A percentile compares a stretch with the other conserved stretches of the same genome.
Evolutionary conservation across 2,888 invertebrate species (phyloP).

Genomic region (Ornithoptera priamus): DNA sequence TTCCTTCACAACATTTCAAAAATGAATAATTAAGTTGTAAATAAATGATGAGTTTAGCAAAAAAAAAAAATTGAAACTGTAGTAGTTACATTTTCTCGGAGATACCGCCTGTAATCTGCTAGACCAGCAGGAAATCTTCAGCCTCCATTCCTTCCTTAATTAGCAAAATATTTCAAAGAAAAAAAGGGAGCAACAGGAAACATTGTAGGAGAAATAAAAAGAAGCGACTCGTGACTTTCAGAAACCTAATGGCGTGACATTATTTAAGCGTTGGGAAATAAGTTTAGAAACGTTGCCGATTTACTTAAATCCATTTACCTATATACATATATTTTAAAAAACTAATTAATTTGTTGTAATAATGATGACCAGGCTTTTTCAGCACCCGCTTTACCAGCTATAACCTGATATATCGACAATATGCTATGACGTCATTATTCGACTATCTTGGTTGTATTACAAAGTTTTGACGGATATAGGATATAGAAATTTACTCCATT

Average conservation of each 20-base stretch:
- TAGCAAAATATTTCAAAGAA: conserved; percentile 72
- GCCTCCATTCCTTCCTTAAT: conserved; percentile 74
- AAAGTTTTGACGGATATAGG: no score
- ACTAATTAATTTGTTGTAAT: no score
- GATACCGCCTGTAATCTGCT: conserved; percentile 70
- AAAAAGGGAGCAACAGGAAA: conserved; percentile 69
- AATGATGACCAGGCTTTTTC: no score
- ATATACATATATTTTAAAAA: no score
- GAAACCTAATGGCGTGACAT: conserved; percentile 59
- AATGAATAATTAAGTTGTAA: background rate
- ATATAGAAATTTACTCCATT: no score
- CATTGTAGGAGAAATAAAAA: conserved; percentile 64
- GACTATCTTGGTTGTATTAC: no score
- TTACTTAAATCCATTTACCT: background rate
- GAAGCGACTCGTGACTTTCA: conserved; percentile 63
- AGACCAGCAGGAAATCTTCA: conserved; percentile 72
- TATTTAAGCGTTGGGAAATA: conserved; percentile 52
- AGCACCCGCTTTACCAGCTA: no score
- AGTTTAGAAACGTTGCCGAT: conserved; percentile 40
- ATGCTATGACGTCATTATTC: no score
- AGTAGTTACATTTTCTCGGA: conserved; percentile 61
- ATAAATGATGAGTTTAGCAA: conserved; percentile 36
- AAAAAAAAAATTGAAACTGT: conserved; percentile 61
- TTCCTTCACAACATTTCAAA: background rate
- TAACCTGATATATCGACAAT: no score